Conservation (phyloP, 2,888 invertebrate species). For the Cartodere bifasciata region DNA sequence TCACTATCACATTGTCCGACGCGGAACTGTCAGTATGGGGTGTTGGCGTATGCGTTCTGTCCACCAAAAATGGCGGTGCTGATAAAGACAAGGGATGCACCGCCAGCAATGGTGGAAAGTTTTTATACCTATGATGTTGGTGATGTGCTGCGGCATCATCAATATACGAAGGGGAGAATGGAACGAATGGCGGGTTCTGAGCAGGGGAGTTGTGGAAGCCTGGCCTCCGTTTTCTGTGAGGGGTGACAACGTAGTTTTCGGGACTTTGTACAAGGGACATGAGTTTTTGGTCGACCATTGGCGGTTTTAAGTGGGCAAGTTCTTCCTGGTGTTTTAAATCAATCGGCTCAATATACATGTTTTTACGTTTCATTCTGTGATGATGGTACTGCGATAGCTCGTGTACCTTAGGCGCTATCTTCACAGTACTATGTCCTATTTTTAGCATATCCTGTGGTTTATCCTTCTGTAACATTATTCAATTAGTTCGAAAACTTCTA, state of each 20-base stretch:
- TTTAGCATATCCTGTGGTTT: constrained; percentile 39
- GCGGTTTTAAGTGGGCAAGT: constrained; percentile 50
- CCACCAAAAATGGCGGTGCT: constrained; percentile 57
- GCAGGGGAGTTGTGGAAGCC: constrained; percentile 81
- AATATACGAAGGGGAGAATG: constrained; percentile 63
- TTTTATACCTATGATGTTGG: constrained; percentile 47
- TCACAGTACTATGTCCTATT: constrained; percentile 47
- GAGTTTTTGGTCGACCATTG: constrained; percentile 49
- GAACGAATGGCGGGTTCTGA: constrained; percentile 77
- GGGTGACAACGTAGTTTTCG: constrained; percentile 72
- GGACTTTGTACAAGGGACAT: constrained; percentile 61
- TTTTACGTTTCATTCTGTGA: constrained; percentile 44
- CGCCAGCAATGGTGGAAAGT: constrained; percentile 40
- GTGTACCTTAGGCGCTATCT: constrained; percentile 46
- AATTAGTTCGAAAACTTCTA: too few relatives aligned
- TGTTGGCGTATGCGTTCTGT: constrained; percentile 49
- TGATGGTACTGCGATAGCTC: constrained; percentile 37
- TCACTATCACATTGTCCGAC: constrained; percentile 45
- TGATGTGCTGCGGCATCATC: constrained; percentile 54
- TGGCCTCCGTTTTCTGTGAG: constrained; percentile 73
- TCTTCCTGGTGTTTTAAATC: constrained; percentile 62
- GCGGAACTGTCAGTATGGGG: constrained; percentile 34
- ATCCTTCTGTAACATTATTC: too few relatives aligned
- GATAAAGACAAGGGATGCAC: constrained; percentile 59
- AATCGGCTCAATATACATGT: constrained; percentile 51